A percentile compares a stretch with the other conserved stretches of the same genome.
Conservation (phyloP, 2,888 invertebrate species). For the Tuta absoluta region DNA sequence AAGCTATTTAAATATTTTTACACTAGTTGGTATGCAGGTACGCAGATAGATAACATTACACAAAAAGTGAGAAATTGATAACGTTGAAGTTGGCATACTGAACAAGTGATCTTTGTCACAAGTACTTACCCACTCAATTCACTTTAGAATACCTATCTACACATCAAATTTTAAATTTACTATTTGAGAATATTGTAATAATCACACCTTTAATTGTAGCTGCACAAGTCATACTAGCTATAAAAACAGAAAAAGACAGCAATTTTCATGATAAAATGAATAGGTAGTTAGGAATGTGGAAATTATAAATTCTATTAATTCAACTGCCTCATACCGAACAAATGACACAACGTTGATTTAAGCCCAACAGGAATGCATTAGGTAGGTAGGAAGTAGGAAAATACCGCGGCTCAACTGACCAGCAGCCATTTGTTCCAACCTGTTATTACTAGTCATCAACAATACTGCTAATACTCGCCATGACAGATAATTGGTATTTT, state of each 20-base stretch:
- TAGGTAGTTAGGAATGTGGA: background rate
- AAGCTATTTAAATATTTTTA: too few relatives aligned
- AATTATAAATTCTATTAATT: constrained; percentile 22
- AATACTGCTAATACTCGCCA: constrained; percentile 41
- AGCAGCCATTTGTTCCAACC: constrained; percentile 41
- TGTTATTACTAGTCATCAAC: constrained; percentile 53
- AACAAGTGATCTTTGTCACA: background rate
- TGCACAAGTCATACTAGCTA: too few relatives aligned
- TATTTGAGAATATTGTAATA: background rate
- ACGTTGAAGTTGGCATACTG: background rate
- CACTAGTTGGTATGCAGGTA: too few relatives aligned
- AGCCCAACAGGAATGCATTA: constrained; percentile 28
- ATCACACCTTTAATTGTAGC: too few relatives aligned
- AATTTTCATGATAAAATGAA: background rate
- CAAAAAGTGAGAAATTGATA: background rate
- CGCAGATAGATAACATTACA: too few relatives aligned
- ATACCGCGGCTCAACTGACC: constrained; percentile 35
- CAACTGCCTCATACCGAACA: constrained; percentile 23
- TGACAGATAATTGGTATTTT: constrained; percentile 47
- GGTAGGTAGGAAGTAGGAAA: constrained; percentile 38
- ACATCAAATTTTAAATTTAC: background rate
- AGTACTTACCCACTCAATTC: background rate
- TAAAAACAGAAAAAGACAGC: constrained; percentile 1
- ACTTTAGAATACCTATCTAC: background rate
- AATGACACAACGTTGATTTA: constrained; percentile 22